Base-by-base conservation (phyloP, 2,888 invertebrate species). In the Neocrepidodera transversa region DNA sequence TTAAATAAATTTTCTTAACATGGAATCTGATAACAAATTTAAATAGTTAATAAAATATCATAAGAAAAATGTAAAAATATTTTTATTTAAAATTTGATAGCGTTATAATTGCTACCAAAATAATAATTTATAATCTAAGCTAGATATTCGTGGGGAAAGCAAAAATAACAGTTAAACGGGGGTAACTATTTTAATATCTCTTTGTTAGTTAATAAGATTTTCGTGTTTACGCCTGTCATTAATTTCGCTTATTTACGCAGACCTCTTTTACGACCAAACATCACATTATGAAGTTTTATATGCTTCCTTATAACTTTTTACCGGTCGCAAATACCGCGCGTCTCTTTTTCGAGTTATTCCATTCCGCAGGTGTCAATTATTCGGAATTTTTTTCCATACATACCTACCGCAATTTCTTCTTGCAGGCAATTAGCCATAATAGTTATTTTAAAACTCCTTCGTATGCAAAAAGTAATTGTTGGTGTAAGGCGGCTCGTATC, bases 321-420 rank as follows among this genome's bases (percentile, higher is more conserved):
- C 38, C 17, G 16, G 17, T 17, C 6, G 13, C 38, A 17, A 38
- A 38, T 38, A 38, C 17, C 13, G 5, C 2, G 13, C 38, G 17
- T 38, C 38, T 35, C 13, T 13, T 35, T 35, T 35, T 13, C 7
- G 8, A 38, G 38, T 38, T 38, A 38, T 38, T 38, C 17, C 35
- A 16, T 38, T 38, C 38, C 45, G 45, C 45, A 45, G 45, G 45
- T 45, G 45, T 45, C 23, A 45, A 45, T 45, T 45, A 18, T 28
- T 28, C 28, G 26, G 13, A 45, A 45, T 13, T 45, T 45, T 26
- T 45, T 14, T 8, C 26, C 45, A 7, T 26, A 45, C 45, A 38
- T 38, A 45, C 45, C 45, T 45, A 45, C 45, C 28, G 26, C 45
- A 11, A 45, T 45, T 45, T 45, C 28, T 45, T 14, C 28, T 45